Evolutionary conservation across 1,140 invertebrate genomes (phyloP), one percentile per base, ranked within the genome.

Genomic region (Drosophila ercepeae): DNA sequence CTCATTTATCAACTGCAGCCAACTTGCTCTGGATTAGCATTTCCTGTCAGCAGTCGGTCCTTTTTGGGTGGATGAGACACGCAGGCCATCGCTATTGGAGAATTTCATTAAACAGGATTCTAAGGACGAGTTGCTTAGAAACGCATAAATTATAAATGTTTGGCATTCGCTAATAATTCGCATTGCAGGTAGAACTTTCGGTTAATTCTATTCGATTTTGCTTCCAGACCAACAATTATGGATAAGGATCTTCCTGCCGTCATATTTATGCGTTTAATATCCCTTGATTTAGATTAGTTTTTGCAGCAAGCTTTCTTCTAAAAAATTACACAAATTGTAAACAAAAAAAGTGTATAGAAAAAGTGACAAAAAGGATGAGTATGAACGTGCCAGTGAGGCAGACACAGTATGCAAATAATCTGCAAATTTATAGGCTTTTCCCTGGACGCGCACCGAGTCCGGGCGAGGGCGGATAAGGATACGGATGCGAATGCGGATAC

Each of bases 401-500:
- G 54, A 59, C 64, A 60, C 68, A 82, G 82, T 88, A 88, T 88
- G 82, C 82, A 88, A 88, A 88, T 88, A 88, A 88, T 88, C 83
- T 88, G 79, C 68, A 88, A 88, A 88, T 88, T 88, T 88, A 88
- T 88, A 88, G 82, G 82, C 82, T 78, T 88, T 81, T 27, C 46
- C 65, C 60, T 71, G 59, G 61, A 42, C 39, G 5, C 16, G 19
- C 18, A 7, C 36, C 4, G 72, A 68, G 23, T 68, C 42, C 14
- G 36, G 72, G 48, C 39, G 27, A 14, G 7, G 1, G 36, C 36
- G 36, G 4, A 9, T 8, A 9, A 0, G 34, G 34, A 36, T 36
- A n/a, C 34, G 34, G 9, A 36, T 36, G 34, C 36, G 36, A 16
- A 39, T 39, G 60, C 16, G 60, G 51, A 32, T 57, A 29, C 39